Evolutionary conservation across 2,113 vertebrate species (phyloP), one percentile per base, ranked within the genome.

Genomic region (Etia nguti): DNA sequence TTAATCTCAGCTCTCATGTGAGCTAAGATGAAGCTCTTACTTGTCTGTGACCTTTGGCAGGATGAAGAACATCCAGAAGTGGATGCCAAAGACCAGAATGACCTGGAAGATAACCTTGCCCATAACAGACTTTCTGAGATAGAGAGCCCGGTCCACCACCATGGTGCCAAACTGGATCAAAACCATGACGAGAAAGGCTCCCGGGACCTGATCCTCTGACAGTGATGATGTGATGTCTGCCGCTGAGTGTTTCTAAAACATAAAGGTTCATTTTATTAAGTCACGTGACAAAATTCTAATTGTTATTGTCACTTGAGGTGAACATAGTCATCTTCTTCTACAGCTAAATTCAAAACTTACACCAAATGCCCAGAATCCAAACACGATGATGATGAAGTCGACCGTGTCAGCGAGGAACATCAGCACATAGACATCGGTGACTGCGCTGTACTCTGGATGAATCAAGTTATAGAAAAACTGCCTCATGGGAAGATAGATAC

Each of bases 11-110:
- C 15, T 22, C 10, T 54, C 2, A 41, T 16, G 8, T 75, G 31
- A 79, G 29, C 11, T 10, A 24, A 29, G 13, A 31, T 22, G n/a
- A 16, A 79, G 1, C 20, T 7, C 82, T 94, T 96, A 99, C 99
- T 98, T 98, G 31, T 98, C 97, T 31, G 99, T 99, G 89, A 99
- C 96, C 85, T 94, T 92, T 20, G 99, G 99, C 75, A 99, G 96
- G 94, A 99, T 99, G 91, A 99, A 99, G 95, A 99, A 99, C 99
- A 99, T 99, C 99, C 99, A 99, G 95, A 99, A 99, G 93, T 99
- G 99, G 93, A 99, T 99, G 43, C 99, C 98, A 0, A 99, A 99
- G 83, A 99, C 98, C 24, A 99, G 97, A 93, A 99, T 96, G 93
- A 99, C 98, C 93, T 99, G 98, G 91, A 99, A 99, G 87, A 99